phyloP scores from a whole-genome alignment of 2,113 vertebrate species.

The Burhinus oedicnemus region DNA sequence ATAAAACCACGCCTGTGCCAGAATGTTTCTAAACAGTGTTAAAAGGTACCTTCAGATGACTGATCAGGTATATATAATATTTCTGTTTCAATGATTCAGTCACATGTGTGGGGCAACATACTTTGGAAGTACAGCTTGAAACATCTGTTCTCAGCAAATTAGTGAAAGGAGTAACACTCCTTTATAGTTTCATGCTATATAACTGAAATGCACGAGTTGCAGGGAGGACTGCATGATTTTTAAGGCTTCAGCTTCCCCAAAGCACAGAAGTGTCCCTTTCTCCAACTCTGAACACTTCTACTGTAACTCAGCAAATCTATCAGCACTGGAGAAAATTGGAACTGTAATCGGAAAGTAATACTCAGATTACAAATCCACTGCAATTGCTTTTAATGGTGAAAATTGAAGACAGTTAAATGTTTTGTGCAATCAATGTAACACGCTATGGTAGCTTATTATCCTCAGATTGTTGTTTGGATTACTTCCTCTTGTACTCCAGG shows the following conservation, averaged over 20 bases:
- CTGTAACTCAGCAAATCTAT: neutral
- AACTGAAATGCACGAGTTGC: neutral
- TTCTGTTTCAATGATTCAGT: neutral
- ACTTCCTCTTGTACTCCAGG: neutral
- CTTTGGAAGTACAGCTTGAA: neutral
- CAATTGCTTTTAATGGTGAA: neutral
- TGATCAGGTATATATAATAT: neutral
- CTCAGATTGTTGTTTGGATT: neutral
- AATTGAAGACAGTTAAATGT: neutral
- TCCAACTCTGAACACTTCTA: neutral
- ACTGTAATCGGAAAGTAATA: too few relatives aligned
- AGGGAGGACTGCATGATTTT: neutral
- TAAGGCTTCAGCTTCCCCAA: neutral
- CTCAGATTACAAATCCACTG: neutral
- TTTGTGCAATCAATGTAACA: neutral
- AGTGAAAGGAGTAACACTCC: neutral
- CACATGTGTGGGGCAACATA: neutral
- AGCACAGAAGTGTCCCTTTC: neutral
- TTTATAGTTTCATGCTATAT: neutral
- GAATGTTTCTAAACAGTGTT: neutral
- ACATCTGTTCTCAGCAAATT: too few relatives aligned
- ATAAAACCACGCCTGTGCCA: neutral
- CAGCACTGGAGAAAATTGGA: neutral
- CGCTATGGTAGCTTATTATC: neutral
- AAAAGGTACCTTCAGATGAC: neutral